Percentiles rank a stretch among this genome's conserved stretches.
Evolutionary conservation across 1,140 invertebrate genomes (phyloP).

Genomic region (Agraylea sexmaculata): DNA sequence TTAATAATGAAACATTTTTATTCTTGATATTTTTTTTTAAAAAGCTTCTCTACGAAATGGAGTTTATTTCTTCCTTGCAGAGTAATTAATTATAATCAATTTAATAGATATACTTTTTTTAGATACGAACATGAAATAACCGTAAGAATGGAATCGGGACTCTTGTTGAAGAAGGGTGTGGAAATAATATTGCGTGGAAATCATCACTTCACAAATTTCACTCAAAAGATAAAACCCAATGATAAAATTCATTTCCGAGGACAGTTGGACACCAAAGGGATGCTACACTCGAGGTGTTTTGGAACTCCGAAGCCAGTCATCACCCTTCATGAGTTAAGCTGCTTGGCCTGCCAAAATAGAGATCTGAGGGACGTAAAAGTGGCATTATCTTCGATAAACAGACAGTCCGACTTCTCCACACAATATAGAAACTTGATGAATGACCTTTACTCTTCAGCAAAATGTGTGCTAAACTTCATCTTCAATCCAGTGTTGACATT

Average conservation of each 20-base stretch:
- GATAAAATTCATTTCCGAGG: constrained; percentile 66
- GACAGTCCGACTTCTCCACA: constrained; percentile 28
- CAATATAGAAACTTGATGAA: constrained; percentile 40
- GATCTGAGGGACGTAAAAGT: constrained; percentile 41
- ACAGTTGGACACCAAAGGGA: constrained; percentile 33
- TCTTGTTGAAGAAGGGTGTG: constrained; percentile 48
- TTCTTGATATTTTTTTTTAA: not conserved
- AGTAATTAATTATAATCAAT: too few relatives aligned
- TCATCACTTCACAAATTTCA: constrained; percentile 60
- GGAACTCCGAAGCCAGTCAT: constrained; percentile 45
- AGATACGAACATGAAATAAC: constrained; percentile 58
- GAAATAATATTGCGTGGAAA: constrained; percentile 48
- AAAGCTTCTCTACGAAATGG: not conserved
- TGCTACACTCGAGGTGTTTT: constrained; percentile 34
- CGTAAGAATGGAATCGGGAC: constrained; percentile 54
- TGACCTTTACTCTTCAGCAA: constrained; percentile 49
- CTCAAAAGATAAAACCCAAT: constrained; percentile 46
- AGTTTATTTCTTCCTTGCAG: too few relatives aligned
- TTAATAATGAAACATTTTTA: constrained; percentile 4
- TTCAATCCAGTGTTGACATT: constrained; percentile 64
- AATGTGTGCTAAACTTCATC: constrained; percentile 62
- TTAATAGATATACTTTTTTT: constrained; percentile 18
- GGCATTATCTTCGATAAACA: constrained; percentile 30
- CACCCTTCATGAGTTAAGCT: constrained; percentile 50
- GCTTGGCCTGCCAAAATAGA: constrained; percentile 49